Evolutionary conservation across 2,797 vertebrate species (phyloP).

Genomic region (Halcyon leucocephala): DNA sequence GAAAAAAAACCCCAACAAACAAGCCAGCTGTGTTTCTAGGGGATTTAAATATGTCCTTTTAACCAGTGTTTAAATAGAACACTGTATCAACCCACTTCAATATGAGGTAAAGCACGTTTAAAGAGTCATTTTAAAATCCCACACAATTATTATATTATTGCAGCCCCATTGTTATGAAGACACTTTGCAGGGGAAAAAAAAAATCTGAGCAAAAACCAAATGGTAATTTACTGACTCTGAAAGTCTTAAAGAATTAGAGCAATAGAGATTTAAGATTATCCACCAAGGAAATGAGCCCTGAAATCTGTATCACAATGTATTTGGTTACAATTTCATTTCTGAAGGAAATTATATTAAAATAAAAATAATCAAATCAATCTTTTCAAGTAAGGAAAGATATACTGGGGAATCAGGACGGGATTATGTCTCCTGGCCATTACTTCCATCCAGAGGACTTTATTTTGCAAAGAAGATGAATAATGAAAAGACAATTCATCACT

Average conservation of each 20-base stretch:
- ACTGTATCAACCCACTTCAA: constrained; percentile 59
- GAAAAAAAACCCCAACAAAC: background rate
- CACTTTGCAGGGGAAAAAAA: constrained; percentile 27
- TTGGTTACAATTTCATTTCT: constrained; percentile 65
- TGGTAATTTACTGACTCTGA: constrained; percentile 62
- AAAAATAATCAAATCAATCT: background rate
- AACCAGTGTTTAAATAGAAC: constrained; percentile 56
- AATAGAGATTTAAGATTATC: constrained; percentile 38
- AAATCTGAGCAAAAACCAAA: constrained; percentile 24
- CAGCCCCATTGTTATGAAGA: background rate
- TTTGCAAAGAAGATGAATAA: constrained; percentile 25
- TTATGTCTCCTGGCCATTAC: constrained; percentile 12
- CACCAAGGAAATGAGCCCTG: constrained; percentile 61
- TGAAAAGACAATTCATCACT: background rate
- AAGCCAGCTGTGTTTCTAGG: constrained; percentile 45
- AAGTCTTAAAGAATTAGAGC: constrained; percentile 68
- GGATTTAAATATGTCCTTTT: constrained; percentile 66
- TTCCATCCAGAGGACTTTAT: background rate
- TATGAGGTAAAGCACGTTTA: constrained; percentile 56
- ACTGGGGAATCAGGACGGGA: constrained; percentile 29
- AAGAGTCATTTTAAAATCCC: constrained; percentile 67
- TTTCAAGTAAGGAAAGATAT: constrained; percentile 56
- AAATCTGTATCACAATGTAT: constrained; percentile 60
- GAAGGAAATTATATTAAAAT: background rate
- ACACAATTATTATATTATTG: constrained; percentile 53